A percentile compares a stretch with the other conserved stretches of the same genome.
These are phyloP conservation scores for Papilio elwesi DNA, from an alignment of 2,888 invertebrate genomes.

Conservation along the genomic window DNA sequence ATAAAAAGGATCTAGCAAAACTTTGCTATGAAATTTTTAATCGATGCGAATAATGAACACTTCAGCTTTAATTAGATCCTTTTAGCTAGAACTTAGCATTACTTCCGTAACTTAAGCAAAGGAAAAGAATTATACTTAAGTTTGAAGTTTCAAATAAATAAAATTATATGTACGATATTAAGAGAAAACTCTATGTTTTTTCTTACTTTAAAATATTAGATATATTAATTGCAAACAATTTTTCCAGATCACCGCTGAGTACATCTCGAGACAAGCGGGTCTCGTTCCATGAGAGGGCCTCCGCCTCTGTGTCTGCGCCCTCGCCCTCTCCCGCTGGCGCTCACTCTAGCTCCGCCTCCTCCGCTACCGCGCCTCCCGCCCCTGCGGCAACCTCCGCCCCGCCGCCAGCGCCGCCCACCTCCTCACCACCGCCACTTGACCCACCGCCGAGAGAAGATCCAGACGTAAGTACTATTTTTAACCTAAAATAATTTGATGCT, in stretches of 20 bases:
- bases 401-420: constrained; percentile 46
- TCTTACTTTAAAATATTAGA: background rate
- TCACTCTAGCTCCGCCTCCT: constrained; percentile 40
- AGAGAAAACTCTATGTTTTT: too few relatives aligned
- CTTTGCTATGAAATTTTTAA: too few relatives aligned
- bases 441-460: constrained; percentile 87
- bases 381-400: constrained; percentile 41
- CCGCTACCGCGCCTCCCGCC: constrained; percentile 27
- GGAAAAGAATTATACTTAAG: too few relatives aligned
- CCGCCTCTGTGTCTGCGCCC: constrained; percentile 47
- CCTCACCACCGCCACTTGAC: constrained; percentile 50
- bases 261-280: constrained; percentile 86
- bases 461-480: constrained; percentile 86
- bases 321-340: constrained; percentile 29
- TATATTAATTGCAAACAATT: background rate
- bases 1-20: too few relatives aligned
- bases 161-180: too few relatives aligned
- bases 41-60: too few relatives aligned
- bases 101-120: too few relatives aligned
- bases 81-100: too few relatives aligned
- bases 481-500: too few relatives aligned
- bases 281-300: constrained; percentile 88
- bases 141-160: too few relatives aligned
- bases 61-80: too few relatives aligned
- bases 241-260: constrained; percentile 63